A percentile compares a stretch with the other conserved stretches of the same genome.
phyloP scores from a whole-genome alignment of 2,888 invertebrate species.

The Macrophya alboannulata region DNA sequence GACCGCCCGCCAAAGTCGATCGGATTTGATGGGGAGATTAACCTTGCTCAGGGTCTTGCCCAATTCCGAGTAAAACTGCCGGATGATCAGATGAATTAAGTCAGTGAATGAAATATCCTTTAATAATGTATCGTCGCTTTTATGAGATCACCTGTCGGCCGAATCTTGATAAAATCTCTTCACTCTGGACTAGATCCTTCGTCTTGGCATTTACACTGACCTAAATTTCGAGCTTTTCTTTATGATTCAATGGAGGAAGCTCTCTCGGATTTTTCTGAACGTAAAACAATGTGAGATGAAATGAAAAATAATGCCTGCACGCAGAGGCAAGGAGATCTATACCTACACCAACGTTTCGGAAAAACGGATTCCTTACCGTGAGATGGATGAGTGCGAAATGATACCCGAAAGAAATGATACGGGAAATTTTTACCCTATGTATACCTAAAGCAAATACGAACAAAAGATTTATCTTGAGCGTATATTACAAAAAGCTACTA shows the following conservation, averaged over 20 bases:
- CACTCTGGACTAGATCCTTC: background rate
- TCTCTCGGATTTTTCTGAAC: background rate
- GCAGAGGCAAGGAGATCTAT: background rate
- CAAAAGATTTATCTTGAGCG: conserved; percentile 10
- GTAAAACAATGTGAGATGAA: conserved; percentile 26
- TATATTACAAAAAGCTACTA: background rate
- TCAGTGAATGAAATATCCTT: background rate
- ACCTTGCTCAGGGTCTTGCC: conserved; percentile 3
- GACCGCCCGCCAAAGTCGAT: conserved; percentile 29
- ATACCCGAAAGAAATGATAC: conserved; percentile 17
- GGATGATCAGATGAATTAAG: background rate
- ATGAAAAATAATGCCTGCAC: background rate
- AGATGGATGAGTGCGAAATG: conserved; percentile 15
- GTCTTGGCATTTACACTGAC: background rate
- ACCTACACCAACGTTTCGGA: background rate
- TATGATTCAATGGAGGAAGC: background rate
- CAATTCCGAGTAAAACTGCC: conserved; percentile 1
- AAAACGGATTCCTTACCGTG: conserved; percentile 17
- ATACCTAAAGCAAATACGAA: background rate
- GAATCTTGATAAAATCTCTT: background rate
- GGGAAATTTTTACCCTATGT: background rate
- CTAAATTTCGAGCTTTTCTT: background rate
- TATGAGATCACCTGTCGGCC: background rate
- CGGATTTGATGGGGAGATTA: conserved; percentile 25
- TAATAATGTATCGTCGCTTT: conserved; percentile 7